A percentile compares a stretch with the other conserved stretches of the same genome.
Conservation (phyloP, 2,113 vertebrate species). For the Pelusios castaneus region DNA sequence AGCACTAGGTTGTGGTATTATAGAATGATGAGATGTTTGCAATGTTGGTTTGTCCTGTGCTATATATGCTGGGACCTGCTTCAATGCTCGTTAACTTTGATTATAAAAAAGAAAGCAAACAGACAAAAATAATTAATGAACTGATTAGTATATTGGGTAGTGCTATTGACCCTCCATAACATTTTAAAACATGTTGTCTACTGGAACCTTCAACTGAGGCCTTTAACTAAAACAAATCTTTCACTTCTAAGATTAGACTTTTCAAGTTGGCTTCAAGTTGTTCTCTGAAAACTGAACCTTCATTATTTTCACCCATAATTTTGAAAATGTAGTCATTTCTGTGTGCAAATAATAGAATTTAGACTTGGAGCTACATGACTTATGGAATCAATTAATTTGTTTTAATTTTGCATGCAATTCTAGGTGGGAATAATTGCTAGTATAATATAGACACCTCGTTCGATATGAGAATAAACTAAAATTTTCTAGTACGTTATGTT, state of each 20-base stretch:
- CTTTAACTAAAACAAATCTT: background rate
- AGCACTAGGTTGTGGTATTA: background rate
- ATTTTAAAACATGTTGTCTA: background rate
- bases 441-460: background rate
- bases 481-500: background rate
- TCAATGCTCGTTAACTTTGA: background rate
- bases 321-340: background rate
- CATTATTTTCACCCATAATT: background rate
- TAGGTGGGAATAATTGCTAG: background rate
- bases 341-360: background rate
- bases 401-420: background rate
- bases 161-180: background rate
- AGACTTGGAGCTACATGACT: background rate
- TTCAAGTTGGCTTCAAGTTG: background rate
- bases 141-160: background rate
- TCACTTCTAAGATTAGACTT: background rate
- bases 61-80: background rate
- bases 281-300: background rate
- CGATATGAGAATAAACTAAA: background rate
- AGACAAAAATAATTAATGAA: background rate
- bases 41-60: background rate
- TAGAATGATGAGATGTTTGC: background rate
- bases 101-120: background rate
- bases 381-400: background rate
- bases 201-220: background rate